phyloP scores from a whole-genome alignment of 2,888 invertebrate species.

The Stratiomys singularior region DNA sequence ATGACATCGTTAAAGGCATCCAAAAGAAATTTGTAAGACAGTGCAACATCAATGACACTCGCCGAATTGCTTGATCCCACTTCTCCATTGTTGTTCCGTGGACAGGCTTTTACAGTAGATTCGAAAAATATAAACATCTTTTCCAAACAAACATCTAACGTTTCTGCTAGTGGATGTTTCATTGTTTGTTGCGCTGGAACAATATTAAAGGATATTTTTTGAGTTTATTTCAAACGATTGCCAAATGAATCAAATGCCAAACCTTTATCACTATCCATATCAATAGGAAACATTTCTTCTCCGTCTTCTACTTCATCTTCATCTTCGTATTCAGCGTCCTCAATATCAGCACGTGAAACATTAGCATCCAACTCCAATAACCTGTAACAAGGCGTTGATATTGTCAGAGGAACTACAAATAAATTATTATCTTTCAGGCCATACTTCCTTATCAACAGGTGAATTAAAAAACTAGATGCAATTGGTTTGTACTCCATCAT shows the following conservation, averaged over 20 bases:
- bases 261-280: slow-evolving; percentile 56
- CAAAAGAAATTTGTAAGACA: slow-evolving; percentile 70
- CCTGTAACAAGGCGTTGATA: no score
- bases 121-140: slow-evolving; percentile 76
- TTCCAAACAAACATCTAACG: slow-evolving; percentile 82
- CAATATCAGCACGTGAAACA: slow-evolving; percentile 70
- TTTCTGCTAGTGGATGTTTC: slow-evolving; percentile 71
- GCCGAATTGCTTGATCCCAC: neutral
- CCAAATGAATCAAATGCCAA: no score
- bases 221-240: no score
- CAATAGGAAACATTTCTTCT: slow-evolving; percentile 60
- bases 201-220: neutral
- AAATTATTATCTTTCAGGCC: slow-evolving; percentile 22
- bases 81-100: neutral
- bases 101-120: neutral
- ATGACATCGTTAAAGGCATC: slow-evolving; percentile 82
- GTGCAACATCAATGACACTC: neutral
- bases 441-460: slow-evolving; percentile 82
- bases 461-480: slow-evolving; percentile 75
- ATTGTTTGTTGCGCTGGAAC: slow-evolving; percentile 55
- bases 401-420: neutral
- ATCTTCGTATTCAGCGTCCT: slow-evolving; percentile 65
- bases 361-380: slow-evolving; percentile 81
- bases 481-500: slow-evolving; percentile 79
- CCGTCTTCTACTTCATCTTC: slow-evolving; percentile 65